These are phyloP conservation scores for Carassius carassius DNA, from an alignment of 2,113 vertebrate species.

Conservation along the genomic window DNA sequence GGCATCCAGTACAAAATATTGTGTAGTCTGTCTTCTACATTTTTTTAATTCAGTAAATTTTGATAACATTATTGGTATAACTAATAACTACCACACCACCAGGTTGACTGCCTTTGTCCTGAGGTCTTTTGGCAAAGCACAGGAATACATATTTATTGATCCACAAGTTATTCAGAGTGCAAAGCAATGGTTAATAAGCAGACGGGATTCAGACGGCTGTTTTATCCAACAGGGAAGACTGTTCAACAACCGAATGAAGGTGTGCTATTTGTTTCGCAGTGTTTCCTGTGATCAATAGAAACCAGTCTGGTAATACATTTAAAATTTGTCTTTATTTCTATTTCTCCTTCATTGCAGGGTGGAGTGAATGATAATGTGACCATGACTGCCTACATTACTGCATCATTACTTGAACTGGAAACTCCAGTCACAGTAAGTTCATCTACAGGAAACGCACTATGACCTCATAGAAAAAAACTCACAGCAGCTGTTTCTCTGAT, in stretches of 20 bases:
- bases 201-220: conserved; percentile 76
- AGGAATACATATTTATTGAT: conserved; percentile 71
- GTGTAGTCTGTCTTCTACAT: too few relatives aligned
- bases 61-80: neutral
- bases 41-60: too few relatives aligned
- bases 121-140: conserved; percentile 73
- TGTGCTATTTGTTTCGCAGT: conserved; percentile 42
- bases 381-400: conserved; percentile 78
- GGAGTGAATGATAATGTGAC: conserved; percentile 80
- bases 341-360: conserved; percentile 66
- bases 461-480: neutral
- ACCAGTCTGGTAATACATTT: too few relatives aligned
- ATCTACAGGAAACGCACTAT: neutral
- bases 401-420: conserved; percentile 73
- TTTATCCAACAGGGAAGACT: conserved; percentile 74
- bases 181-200: conserved; percentile 70
- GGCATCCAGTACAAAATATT: too few relatives aligned
- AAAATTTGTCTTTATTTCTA: too few relatives aligned
- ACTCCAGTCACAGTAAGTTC: conserved; percentile 63
- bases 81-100: neutral
- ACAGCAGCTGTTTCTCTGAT: neutral
- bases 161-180: conserved; percentile 54
- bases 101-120: conserved; percentile 85
- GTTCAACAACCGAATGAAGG: conserved; percentile 81
- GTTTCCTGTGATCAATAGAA: too few relatives aligned